Evolutionary conservation across 2,113 vertebrate species (phyloP).

Genomic region (Vombatus ursinus): DNA sequence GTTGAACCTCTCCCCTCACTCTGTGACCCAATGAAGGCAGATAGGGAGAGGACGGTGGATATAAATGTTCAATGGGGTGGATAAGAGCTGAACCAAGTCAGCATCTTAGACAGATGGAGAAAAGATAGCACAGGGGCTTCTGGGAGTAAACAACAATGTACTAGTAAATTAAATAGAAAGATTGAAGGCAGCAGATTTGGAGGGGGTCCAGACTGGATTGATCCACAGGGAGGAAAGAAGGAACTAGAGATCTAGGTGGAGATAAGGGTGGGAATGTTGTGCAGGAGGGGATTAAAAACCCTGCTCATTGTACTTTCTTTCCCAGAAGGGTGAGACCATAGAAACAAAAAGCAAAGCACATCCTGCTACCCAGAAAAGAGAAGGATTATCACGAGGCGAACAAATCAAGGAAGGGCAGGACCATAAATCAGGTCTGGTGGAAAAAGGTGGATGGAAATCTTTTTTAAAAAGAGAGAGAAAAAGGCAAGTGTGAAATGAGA

Average conservation of each 20-base stretch:
- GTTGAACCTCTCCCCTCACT: neutral
- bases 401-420: neutral
- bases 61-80: neutral
- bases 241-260: neutral
- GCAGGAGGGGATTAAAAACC: neutral
- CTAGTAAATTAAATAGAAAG: neutral
- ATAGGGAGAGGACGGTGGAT: neutral
- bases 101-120: neutral
- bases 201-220: neutral
- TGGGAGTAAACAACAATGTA: neutral
- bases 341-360: neutral
- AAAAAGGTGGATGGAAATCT: conserved; percentile 55
- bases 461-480: conserved; percentile 47
- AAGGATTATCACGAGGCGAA: neutral
- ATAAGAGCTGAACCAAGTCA: neutral
- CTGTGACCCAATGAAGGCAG: neutral
- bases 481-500: conserved; percentile 42
- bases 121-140: neutral
- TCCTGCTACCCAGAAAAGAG: neutral
- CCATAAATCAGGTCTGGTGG: conserved; percentile 56
- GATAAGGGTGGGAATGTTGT: neutral
- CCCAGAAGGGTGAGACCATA: neutral
- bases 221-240: neutral
- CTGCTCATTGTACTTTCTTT: accelerated
- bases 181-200: neutral